These are phyloP conservation scores for Bambusicola thoracicus DNA, from an alignment of 2,113 vertebrate genomes.

Conservation along the genomic window DNA sequence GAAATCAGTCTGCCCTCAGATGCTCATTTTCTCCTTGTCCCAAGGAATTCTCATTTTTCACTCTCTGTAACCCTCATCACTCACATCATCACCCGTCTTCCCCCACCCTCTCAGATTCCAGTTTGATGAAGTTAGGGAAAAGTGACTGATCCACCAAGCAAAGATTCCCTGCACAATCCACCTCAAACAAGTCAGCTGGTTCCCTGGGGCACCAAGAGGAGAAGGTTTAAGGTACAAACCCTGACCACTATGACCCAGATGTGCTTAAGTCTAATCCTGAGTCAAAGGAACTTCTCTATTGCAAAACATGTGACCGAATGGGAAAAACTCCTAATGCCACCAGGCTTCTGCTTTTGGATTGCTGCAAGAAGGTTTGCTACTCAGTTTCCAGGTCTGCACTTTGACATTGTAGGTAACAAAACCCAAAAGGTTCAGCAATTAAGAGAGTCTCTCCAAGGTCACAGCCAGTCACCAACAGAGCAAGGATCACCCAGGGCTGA, in stretches of 20 bases:
- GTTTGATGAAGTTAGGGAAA: not conserved
- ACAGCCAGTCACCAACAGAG: not conserved
- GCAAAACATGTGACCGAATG: not conserved
- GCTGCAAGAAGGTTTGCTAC: not conserved
- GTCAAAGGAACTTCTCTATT: conserved; percentile 14
- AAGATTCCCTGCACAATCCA: not conserved
- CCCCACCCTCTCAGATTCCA: not conserved
- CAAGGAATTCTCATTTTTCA: rapidly evolving
- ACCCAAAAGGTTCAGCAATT: rapidly evolving
- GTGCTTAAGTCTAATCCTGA: not conserved
- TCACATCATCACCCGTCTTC: not conserved
- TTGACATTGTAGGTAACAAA: rapidly evolving
- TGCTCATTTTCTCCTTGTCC: not conserved
- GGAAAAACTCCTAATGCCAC: not conserved
- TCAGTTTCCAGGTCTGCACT: not conserved
- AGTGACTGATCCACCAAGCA: not conserved
- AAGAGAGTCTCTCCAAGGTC: rapidly evolving
- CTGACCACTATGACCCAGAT: not conserved
- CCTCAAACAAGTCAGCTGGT: not conserved
- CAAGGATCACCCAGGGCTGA: not conserved
- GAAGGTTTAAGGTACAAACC: not conserved
- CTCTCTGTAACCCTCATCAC: rapidly evolving
- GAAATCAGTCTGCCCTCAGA: not conserved
- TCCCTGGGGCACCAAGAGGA: not conserved
- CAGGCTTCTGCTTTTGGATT: not conserved